These are phyloP conservation scores for Cataglyphis hispanica DNA, from an alignment of 1,140 invertebrate genomes.

Conservation along the genomic window DNA sequence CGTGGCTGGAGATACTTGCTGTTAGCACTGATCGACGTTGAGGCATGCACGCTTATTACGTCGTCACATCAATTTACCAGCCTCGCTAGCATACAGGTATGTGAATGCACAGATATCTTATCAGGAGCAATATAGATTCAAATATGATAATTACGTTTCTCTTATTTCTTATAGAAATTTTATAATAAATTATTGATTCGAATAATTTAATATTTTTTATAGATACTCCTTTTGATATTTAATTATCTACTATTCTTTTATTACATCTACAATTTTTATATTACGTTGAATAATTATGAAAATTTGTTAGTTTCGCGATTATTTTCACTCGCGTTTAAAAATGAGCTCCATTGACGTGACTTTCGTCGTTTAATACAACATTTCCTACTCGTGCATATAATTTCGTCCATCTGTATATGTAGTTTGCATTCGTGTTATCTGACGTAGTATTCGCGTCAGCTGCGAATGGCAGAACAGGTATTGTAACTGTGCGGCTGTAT, in stretches of 20 bases:
- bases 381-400: neutral
- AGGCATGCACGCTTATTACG: constrained; percentile 92
- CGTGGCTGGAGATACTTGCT: constrained; percentile 92
- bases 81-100: constrained; percentile 89
- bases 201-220: neutral
- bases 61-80: constrained; percentile 91
- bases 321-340: neutral
- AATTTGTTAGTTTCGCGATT: neutral
- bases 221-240: neutral
- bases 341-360: neutral
- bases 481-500: constrained; percentile 33
- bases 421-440: constrained; percentile 28
- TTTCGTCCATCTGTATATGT: neutral
- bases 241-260: no score
- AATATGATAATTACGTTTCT: neutral
- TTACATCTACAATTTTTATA: neutral
- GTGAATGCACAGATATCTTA: neutral
- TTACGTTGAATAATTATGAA: neutral
- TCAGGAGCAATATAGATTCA: neutral
- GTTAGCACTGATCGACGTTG: constrained; percentile 92
- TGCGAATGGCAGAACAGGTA: constrained; percentile 55
- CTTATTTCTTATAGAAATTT: neutral
- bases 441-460: neutral
- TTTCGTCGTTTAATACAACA: constrained; percentile 14
- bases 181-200: neutral